Base-by-base conservation (phyloP, 1,140 invertebrate species). In the Drosophila ambigua region DNA sequence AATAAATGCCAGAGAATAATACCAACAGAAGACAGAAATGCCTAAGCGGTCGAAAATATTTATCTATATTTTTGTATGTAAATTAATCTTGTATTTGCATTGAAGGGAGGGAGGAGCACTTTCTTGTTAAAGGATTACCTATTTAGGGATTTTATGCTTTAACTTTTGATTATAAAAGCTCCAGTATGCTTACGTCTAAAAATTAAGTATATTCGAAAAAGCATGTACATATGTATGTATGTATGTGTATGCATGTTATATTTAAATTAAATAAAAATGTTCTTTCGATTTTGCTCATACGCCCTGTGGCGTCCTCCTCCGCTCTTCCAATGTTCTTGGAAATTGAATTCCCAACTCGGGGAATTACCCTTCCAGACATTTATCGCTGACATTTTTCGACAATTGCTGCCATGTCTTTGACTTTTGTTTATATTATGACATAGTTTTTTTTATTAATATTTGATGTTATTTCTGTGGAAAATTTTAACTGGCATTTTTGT, bases 301-400 rank as follows among this genome's bases (percentile, higher is more conserved):
- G 13, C 45, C 15, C 24, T 15, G 16, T n/a, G 35, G 15, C 24
- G 9, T 28, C 35, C 13, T 15, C 11, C 11, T 0, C 5, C 26
- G 11, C 15, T 39, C 9, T 44, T 55, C 23, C 31, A 11, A 7
- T 11, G 7, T 11, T 35, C 9, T 31, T 0, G 28, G 31, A 35
- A 11, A 64, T 11, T 35, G 11, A 65, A 45, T 35, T 52, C 11
- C 35, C 20, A 46, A 16, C 9, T 2, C 23, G 46, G 16, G 59
- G 65, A 15, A 44, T 31, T 57, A 58, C 35, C 51, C 51, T 54
- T 54, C 28, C 9, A 54, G 60, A 72, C 61, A 57, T 78, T 83
- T 57, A 66, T 66, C 31, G 61, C 66, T 72, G 59, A 72, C 66
- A 61, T 83, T 39, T 11, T 0, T 13, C 3, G 35, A 13, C 7